Conservation (phyloP, 1,140 invertebrate genomes). For the Monochamus saltuarius region DNA sequence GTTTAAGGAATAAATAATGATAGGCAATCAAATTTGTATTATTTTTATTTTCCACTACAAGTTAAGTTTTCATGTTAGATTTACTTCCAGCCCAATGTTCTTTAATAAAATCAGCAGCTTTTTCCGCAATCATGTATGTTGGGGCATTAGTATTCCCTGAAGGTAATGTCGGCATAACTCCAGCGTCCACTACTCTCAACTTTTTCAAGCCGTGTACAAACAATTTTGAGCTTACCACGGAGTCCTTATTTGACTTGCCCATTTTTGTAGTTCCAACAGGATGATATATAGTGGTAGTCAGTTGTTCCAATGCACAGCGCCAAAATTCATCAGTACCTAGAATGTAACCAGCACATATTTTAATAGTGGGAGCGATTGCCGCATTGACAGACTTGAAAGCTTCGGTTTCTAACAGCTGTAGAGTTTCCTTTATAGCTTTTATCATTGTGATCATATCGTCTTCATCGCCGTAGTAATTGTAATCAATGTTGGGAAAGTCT, state of each 20-base stretch:
- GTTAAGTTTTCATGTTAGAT: neutral
- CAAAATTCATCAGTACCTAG: neutral
- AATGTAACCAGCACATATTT: neutral
- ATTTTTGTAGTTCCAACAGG: slow-evolving; percentile 46
- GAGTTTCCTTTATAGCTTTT: neutral
- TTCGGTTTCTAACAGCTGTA: neutral
- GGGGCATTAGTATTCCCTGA: slow-evolving; percentile 55
- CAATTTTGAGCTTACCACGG: slow-evolving; percentile 52
- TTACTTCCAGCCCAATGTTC: neutral
- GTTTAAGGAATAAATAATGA: no score
- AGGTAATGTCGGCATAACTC: slow-evolving; percentile 41
- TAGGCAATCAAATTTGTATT: no score
- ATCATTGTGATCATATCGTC: neutral
- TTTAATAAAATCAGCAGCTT: slow-evolving; percentile 48
- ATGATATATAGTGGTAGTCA: neutral
- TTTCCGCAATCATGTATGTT: slow-evolving; percentile 58
- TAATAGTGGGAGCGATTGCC: neutral
- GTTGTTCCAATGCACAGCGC: neutral
- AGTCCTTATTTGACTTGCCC: slow-evolving; percentile 54
- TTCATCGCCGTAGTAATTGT: slow-evolving; percentile 69
- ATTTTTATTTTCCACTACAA: no score
- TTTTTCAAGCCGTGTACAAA: slow-evolving; percentile 50
- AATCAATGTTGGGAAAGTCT: slow-evolving; percentile 76
- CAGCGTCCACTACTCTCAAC: slow-evolving; percentile 54
- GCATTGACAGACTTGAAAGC: neutral